Evolutionary conservation across 2,113 vertebrate species (phyloP), one percentile per base, ranked within the genome.

Genomic region (Corythornis cristatus): DNA sequence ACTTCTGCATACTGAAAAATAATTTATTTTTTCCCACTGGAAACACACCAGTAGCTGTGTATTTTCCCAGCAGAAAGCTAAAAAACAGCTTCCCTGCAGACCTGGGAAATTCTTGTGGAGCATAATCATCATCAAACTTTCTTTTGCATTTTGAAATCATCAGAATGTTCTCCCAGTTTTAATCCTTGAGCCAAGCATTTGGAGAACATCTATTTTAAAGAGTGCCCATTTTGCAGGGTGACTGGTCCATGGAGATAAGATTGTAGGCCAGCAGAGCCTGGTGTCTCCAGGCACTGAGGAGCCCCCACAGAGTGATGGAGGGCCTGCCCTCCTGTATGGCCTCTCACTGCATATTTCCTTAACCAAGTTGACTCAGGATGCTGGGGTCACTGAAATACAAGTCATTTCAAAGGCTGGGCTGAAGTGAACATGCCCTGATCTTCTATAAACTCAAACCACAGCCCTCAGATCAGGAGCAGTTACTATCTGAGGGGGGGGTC

Each of bases 291-390:
- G 50, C 78, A 50, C 66, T 73, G 78, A 76, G 19, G 54, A 56
- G 22, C 71, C 51, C 81, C 79, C 37, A 4, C 43, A 67, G 70
- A 53, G 37, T 40, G 70, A 40, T 23, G 79, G 68, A 81, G 65
- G 33, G 13, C 26, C 57, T 84, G 89, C 88, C 79, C 93, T 78
- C 80, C 31, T 86, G 67, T 45, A 17, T 88, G 88, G 94, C 83
- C 93, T 90, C 88, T 67, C 66, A 72, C 70, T 33, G 73, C 57
- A 7, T 70, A 84, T 89, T 95, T 90, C 92, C 93, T 92, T 84
- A 75, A 90, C 73, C 78, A 72, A 75, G 73, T 60, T 90, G 90
- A 78, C 90, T 95, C 80, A 68, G 86, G 92, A 90, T 94, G 77
- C 64, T 54, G 62, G 66, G 90, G 81, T 95, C 93, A 93, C 50